Evolutionary conservation across 2,888 invertebrate genomes (phyloP).

Genomic region (Pharmacophagus antenor): DNA sequence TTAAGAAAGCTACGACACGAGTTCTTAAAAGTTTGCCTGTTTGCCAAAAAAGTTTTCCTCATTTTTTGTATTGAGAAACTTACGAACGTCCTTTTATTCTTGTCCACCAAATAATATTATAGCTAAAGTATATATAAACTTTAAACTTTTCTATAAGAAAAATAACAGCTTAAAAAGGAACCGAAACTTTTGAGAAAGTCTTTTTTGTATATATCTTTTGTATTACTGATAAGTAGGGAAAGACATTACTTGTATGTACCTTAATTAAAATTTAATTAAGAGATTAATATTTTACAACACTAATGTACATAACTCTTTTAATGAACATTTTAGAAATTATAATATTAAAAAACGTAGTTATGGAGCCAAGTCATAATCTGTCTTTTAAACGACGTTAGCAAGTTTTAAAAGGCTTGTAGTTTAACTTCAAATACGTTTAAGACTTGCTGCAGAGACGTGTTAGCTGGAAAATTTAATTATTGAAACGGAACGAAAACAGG

Average conservation of each 20-base stretch:
- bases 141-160: too few relatives aligned
- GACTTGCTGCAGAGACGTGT: slow-evolving; percentile 14
- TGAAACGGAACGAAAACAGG: neutral
- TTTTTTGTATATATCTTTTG: too few relatives aligned
- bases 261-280: too few relatives aligned
- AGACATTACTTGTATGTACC: too few relatives aligned
- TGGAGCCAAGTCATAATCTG: neutral
- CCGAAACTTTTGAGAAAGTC: too few relatives aligned
- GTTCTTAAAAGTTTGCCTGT: slow-evolving; percentile 11
- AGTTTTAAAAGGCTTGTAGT: slow-evolving; percentile 11
- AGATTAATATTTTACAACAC: too few relatives aligned
- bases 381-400: slow-evolving; percentile 9
- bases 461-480: slow-evolving; percentile 17
- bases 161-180: too few relatives aligned
- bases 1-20: slow-evolving; percentile 11
- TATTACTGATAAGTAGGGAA: too few relatives aligned
- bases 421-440: slow-evolving; percentile 19
- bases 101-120: neutral
- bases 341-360: neutral
- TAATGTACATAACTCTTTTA: neutral
- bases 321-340: neutral
- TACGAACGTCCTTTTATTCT: neutral
- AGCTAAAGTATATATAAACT: neutral
- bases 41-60: neutral
- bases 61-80: neutral